Conservation (phyloP, 1,140 invertebrate genomes). For the Drosophila varians region DNA sequence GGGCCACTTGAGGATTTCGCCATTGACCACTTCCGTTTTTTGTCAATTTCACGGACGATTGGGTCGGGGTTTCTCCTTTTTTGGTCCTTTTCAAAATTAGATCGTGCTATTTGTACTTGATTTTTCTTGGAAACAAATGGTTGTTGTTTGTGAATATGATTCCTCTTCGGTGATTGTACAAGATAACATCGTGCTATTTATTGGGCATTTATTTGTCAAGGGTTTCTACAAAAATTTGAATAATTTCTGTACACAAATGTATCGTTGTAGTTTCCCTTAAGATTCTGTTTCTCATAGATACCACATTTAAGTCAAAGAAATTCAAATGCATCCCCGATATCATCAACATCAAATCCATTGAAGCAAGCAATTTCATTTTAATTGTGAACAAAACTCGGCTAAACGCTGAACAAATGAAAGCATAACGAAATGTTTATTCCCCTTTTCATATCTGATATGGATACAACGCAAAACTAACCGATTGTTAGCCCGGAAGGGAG, state of each 20-base stretch:
- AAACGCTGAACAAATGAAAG: constrained; percentile 81
- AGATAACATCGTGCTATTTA: background rate
- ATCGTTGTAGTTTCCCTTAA: background rate
- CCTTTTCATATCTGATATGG: constrained; percentile 28
- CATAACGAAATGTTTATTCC: constrained; percentile 50
- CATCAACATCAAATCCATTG: constrained; percentile 20
- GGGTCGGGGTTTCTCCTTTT: constrained; percentile 9
- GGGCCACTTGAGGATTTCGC: constrained; percentile 56
- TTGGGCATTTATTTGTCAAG: background rate
- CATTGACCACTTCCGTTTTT: constrained; percentile 73
- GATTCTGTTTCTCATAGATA: background rate
- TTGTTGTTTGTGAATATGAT: constrained; percentile 1
- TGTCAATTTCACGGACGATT: constrained; percentile 66
- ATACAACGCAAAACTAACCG: constrained; percentile 29
- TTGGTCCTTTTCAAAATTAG: constrained; percentile 24
- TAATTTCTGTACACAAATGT: too few relatives aligned
- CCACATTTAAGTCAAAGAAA: background rate
- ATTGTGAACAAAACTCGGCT: constrained; percentile 74
- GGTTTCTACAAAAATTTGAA: background rate
- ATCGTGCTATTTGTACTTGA: constrained; percentile 57
- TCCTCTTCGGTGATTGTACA: background rate
- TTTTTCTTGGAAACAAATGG: constrained; percentile 10
- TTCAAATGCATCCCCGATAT: constrained; percentile 11
- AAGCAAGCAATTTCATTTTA: constrained; percentile 72
- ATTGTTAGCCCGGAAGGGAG: constrained; percentile 2